phyloP scores from a whole-genome alignment of 2,888 invertebrate species.

The Netelia inedita region DNA sequence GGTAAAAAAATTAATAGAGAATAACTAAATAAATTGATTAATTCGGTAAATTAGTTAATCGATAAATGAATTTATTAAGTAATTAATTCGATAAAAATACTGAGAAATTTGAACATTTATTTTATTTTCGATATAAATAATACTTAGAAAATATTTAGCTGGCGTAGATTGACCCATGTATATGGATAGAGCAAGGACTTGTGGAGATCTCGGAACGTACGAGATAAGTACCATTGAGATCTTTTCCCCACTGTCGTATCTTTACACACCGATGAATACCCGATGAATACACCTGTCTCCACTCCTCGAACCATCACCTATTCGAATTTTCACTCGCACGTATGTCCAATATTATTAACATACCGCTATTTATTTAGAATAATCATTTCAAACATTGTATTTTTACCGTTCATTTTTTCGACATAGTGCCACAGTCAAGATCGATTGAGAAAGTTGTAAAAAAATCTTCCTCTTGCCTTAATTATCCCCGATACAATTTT shows the following conservation, averaged over 20 bases:
- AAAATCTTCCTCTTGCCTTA: too few species aligned
- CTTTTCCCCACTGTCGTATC: background rate
- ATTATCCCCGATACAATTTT: background rate
- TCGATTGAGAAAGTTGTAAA: background rate
- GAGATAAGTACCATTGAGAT: constrained; percentile 38
- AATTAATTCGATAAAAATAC: too few species aligned
- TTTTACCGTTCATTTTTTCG: background rate
- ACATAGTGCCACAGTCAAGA: background rate
- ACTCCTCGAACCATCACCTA: constrained; percentile 50
- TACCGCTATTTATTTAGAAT: constrained; percentile 7
- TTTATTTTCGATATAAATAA: too few species aligned
- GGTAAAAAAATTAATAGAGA: too few species aligned
- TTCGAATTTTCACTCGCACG: constrained; percentile 10
- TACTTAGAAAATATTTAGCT: too few species aligned
- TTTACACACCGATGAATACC: constrained; percentile 37
- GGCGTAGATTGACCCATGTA: background rate
- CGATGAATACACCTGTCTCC: constrained; percentile 53
- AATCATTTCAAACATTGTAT: background rate
- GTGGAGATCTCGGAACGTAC: background rate
- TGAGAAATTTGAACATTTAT: too few species aligned
- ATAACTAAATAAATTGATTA: too few species aligned
- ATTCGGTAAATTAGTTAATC: too few species aligned
- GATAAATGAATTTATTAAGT: too few species aligned
- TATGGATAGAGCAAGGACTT: background rate
- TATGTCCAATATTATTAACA: constrained; percentile 6